Evolutionary conservation across 1,140 invertebrate species (phyloP).

Genomic region (Mizuhopecten yessoensis): DNA sequence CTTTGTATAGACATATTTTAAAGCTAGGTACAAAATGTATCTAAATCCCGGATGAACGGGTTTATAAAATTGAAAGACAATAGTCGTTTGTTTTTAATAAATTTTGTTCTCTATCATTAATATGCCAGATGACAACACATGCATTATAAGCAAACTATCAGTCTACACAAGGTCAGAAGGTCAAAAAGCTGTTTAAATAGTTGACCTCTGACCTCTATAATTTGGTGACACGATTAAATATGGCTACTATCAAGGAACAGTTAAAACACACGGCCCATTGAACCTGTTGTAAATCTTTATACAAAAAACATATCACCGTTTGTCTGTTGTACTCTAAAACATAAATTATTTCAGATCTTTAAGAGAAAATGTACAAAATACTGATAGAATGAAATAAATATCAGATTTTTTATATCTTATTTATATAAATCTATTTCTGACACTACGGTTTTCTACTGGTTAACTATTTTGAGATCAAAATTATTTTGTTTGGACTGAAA

Average conservation of each 20-base stretch:
- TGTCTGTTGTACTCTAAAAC: slow-evolving; percentile 20
- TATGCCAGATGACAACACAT: slow-evolving; percentile 26
- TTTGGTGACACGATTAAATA: slow-evolving; percentile 13
- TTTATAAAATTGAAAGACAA: slow-evolving; percentile 40
- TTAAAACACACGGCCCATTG: slow-evolving; percentile 11
- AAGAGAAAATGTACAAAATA: slow-evolving; percentile 35
- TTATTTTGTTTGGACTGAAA: slow-evolving; percentile 14
- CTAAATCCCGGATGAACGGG: not conserved
- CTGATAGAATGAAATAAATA: slow-evolving; percentile 34
- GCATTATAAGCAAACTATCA: slow-evolving; percentile 35
- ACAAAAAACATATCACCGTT: slow-evolving; percentile 27
- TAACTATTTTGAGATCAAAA: slow-evolving; percentile 36
- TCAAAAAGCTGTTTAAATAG: slow-evolving; percentile 9
- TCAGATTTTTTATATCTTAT: slow-evolving; percentile 8
- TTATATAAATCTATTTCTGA: slow-evolving; percentile 31
- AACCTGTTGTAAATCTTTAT: not conserved
- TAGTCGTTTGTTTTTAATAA: slow-evolving; percentile 30
- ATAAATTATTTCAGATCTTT: slow-evolving; percentile 40
- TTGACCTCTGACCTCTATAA: slow-evolving; percentile 5
- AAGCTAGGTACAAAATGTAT: slow-evolving; percentile 39
- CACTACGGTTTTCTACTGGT: slow-evolving; percentile 4
- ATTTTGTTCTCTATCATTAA: slow-evolving; percentile 10
- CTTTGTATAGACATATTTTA: not conserved
- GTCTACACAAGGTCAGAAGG: not conserved
- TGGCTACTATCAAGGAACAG: not conserved